A percentile compares a stretch with the other conserved stretches of the same genome.
Conservation (phyloP, 92 coral and sea anemone species). For the Metridium senile region DNA sequence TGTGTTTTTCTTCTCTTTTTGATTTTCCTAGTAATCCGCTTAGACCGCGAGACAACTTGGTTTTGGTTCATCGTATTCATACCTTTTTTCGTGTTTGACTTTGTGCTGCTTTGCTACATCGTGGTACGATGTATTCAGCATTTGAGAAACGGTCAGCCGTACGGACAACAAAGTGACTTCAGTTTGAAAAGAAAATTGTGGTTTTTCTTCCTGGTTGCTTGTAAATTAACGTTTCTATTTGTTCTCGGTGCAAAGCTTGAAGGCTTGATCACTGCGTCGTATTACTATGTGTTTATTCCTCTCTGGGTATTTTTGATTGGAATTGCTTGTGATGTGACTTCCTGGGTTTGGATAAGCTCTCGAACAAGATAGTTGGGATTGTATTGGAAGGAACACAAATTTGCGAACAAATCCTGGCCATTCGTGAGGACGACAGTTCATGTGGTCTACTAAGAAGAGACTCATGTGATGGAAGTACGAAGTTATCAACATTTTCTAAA, state of each 20-base stretch:
- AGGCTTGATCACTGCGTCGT: conserved; percentile 67
- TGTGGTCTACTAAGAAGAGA: too few relatives aligned
- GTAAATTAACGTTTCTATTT: conserved; percentile 76
- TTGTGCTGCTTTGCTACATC: conserved; percentile 56
- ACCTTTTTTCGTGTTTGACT: conserved; percentile 76
- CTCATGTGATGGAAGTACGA: too few relatives aligned
- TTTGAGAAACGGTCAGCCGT: conserved; percentile 48
- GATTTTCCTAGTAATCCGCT: conserved; percentile 81
- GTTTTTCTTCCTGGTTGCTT: conserved; percentile 69
- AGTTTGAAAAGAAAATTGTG: conserved; percentile 73
- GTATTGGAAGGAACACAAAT: background rate
- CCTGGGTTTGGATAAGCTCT: conserved; percentile 70
- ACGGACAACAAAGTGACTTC: conserved; percentile 49
- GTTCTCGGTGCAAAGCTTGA: conserved; percentile 82
- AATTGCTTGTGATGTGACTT: conserved; percentile 61
- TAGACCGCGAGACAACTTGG: conserved; percentile 87
- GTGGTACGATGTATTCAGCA: conserved; percentile 73
- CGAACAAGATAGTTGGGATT: conserved; percentile 4
- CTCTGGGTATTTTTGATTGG: conserved; percentile 83
- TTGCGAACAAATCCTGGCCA: too few relatives aligned
- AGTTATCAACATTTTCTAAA: too few relatives aligned
- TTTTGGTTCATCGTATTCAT: conserved; percentile 87
- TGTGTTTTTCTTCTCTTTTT: conserved; percentile 78
- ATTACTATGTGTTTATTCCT: conserved; percentile 84
- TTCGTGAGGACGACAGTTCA: too few relatives aligned